Percentiles rank a stretch among this genome's conserved stretches.
Conservation (phyloP, 2,113 vertebrate genomes). For the Cynopterus brachyotis region DNA sequence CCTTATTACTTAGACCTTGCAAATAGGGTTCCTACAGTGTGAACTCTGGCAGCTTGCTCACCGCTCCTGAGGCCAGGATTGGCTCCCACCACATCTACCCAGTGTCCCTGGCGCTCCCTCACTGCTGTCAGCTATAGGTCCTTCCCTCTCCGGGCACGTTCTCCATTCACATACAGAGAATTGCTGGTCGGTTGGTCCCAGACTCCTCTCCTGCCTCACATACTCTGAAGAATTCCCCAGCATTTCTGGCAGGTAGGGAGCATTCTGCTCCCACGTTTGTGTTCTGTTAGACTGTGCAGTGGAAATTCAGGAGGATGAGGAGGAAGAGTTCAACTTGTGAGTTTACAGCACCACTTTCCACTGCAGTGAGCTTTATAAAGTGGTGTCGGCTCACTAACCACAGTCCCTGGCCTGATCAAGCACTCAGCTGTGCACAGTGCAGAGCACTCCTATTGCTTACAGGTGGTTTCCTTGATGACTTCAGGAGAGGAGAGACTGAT, state of each 20-base stretch:
- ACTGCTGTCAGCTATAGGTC: accelerated
- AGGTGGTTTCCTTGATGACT: neutral
- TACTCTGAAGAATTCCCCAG: neutral
- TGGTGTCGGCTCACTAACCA: neutral
- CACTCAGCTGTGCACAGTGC: neutral
- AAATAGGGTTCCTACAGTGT: neutral
- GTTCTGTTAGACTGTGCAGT: too few species aligned
- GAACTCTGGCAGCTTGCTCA: neutral
- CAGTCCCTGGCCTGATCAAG: neutral
- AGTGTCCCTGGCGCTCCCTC: neutral
- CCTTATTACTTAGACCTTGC: neutral
- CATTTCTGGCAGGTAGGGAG: neutral
- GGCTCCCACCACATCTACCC: neutral
- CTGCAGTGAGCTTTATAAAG: neutral
- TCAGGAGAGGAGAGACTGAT: neutral
- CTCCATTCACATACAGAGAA: neutral
- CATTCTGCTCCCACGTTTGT: neutral
- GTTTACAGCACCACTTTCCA: neutral
- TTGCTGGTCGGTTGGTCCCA: neutral
- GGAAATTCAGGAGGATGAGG: neutral
- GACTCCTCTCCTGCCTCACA: neutral
- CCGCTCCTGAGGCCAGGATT: neutral
- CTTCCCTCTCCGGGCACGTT: neutral
- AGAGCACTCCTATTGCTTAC: accelerated
- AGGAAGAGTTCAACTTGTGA: neutral